phyloP scores from a whole-genome alignment of 2,888 invertebrate genomes.

The Danaus chrysippus region DNA sequence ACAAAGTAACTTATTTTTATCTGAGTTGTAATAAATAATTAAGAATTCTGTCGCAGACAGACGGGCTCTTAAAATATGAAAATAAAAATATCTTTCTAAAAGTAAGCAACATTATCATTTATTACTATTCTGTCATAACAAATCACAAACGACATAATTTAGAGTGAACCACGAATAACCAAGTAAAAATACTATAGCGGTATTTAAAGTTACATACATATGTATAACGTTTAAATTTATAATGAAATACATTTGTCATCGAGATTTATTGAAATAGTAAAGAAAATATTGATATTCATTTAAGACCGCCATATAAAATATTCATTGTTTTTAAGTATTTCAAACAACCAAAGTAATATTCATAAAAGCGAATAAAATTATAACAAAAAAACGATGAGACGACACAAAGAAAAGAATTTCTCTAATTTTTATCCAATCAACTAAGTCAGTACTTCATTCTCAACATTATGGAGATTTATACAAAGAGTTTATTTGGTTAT shows the following conservation, averaged over 20 bases:
- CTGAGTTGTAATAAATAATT: too few relatives aligned
- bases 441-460: slow-evolving; percentile 19
- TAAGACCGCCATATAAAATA: not conserved
- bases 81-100: slow-evolving; percentile 1
- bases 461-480: slow-evolving; percentile 30
- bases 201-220: too few relatives aligned
- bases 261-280: not conserved
- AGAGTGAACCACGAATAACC: not conserved
- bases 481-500: slow-evolving; percentile 30
- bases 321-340: not conserved
- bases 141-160: not conserved
- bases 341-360: slow-evolving; percentile 3
- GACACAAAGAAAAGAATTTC: slow-evolving; percentile 14
- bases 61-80: too few relatives aligned
- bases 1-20: too few relatives aligned
- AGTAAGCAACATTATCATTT: not conserved
- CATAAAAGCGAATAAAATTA: slow-evolving; percentile 1
- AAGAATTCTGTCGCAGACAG: too few relatives aligned
- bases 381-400: slow-evolving; percentile 5
- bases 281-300: not conserved
- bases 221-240: too few relatives aligned
- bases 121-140: slow-evolving; percentile 3
- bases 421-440: slow-evolving; percentile 29
- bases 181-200: too few relatives aligned
- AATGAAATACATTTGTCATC: too few relatives aligned